A percentile compares a stretch with the other conserved stretches of the same genome.
Conservation (phyloP, 2,888 invertebrate species). For the Allygus modestus region DNA sequence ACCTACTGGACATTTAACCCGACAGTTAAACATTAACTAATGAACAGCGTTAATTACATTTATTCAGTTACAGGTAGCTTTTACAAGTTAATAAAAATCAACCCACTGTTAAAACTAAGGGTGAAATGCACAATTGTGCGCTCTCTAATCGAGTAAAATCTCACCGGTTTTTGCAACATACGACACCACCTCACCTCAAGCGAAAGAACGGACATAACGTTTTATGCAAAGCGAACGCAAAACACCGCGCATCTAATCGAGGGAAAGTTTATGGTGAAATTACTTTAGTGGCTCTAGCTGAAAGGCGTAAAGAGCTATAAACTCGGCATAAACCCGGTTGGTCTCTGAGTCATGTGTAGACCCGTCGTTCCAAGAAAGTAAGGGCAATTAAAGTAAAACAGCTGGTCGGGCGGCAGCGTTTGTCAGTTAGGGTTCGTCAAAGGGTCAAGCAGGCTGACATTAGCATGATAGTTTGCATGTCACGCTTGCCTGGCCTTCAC, state of each 20-base stretch:
- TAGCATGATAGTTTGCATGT: conserved; percentile 56
- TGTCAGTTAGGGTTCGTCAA: background rate
- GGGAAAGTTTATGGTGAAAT: background rate
- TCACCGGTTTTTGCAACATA: background rate
- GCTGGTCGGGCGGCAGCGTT: background rate
- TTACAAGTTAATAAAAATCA: too few relatives aligned
- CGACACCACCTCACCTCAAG: too few relatives aligned
- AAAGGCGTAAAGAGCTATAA: too few relatives aligned
- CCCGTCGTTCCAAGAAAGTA: background rate
- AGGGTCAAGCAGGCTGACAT: conserved; percentile 44
- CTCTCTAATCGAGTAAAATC: background rate
- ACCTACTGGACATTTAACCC: too few relatives aligned
- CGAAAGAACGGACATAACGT: background rate
- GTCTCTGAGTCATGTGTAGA: conserved; percentile 31
- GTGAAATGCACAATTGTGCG: background rate
- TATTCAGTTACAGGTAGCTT: background rate
- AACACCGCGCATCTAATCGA: background rate
- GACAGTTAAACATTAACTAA: too few relatives aligned
- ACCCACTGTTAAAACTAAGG: background rate
- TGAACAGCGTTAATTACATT: too few relatives aligned
- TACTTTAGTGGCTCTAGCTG: too few relatives aligned
- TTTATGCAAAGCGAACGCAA: background rate
- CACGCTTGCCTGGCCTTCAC: too few relatives aligned
- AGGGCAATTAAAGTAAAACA: conserved; percentile 29
- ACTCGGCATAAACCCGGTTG: background rate